These are phyloP conservation scores for Drosophila kanekoi DNA, from an alignment of 2,888 invertebrate species.

Conservation along the genomic window DNA sequence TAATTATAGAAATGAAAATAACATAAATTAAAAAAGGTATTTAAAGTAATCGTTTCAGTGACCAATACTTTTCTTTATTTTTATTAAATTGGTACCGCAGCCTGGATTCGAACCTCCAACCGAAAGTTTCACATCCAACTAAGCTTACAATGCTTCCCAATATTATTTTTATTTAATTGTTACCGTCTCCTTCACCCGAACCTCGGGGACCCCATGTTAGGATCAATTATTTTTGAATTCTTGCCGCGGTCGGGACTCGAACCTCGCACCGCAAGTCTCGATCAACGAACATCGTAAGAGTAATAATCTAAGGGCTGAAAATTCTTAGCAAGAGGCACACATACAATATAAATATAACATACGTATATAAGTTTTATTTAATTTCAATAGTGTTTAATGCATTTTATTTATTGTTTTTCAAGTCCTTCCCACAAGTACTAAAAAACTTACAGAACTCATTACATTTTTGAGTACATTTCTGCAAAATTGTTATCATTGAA, in stretches of 20 bases:
- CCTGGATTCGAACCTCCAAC: background rate
- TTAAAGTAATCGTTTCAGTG: no score
- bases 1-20: no score
- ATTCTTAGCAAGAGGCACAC: no score
- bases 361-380: background rate
- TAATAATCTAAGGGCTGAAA: no score
- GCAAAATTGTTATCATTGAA: slow-evolving; percentile 34
- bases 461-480: slow-evolving; percentile 37
- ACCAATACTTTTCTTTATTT: background rate
- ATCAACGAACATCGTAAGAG: no score
- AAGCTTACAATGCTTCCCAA: no score
- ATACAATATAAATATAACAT: background rate
- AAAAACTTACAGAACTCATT: slow-evolving; percentile 56
- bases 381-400: slow-evolving; percentile 55
- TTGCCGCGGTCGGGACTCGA: background rate
- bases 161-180: no score
- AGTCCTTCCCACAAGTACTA: slow-evolving; percentile 58
- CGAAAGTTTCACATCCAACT: no score
- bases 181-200: no score
- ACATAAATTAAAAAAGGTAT: no score
- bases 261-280: background rate
- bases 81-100: background rate
- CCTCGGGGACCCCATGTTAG: no score
- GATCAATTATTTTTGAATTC: background rate
- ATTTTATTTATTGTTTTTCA: slow-evolving; percentile 63